Conservation (phyloP, 2,888 invertebrate species). For the Ormyrus nitidulus region DNA sequence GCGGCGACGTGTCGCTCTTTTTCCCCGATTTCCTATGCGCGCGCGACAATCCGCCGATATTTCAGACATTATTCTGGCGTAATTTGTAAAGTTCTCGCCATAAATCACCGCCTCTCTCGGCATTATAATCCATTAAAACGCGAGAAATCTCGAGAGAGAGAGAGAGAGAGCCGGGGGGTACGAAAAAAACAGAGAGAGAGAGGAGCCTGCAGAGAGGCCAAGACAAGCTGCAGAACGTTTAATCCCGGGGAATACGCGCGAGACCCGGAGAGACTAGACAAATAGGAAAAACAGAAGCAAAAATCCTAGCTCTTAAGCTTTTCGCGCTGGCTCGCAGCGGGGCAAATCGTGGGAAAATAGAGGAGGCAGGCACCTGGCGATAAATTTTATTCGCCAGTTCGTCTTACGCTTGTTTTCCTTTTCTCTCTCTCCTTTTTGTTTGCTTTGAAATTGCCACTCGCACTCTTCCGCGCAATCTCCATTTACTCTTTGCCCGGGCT, state of each 20-base stretch:
- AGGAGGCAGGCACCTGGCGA: constrained; percentile 58
- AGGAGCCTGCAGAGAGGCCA: neutral
- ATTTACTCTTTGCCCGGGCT: constrained; percentile 15
- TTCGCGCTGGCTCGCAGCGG: constrained; percentile 44
- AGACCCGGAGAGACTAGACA: constrained; percentile 6
- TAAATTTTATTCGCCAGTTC: constrained; percentile 62
- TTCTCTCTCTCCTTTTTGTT: constrained; percentile 19
- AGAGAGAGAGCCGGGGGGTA: constrained; percentile 19
- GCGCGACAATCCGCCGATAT: neutral
- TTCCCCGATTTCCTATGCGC: neutral
- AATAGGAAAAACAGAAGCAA: constrained; percentile 47
- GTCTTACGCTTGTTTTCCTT: constrained; percentile 58
- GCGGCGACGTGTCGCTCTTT: neutral
- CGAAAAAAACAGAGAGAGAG: too few species aligned
- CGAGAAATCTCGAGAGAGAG: neutral
- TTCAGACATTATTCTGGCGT: neutral
- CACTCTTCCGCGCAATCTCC: constrained; percentile 31
- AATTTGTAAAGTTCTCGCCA: neutral
- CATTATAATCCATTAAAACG: neutral
- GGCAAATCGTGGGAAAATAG: constrained; percentile 61
- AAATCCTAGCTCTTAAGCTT: constrained; percentile 60
- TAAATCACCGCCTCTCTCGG: neutral
- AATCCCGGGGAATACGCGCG: constrained; percentile 54
- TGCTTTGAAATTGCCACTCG: too few species aligned
- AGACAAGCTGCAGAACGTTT: constrained; percentile 57